A percentile compares a stretch with the other conserved stretches of the same genome.
phyloP scores from a whole-genome alignment of 2,888 invertebrate genomes.

The Euphydryas editha region DNA sequence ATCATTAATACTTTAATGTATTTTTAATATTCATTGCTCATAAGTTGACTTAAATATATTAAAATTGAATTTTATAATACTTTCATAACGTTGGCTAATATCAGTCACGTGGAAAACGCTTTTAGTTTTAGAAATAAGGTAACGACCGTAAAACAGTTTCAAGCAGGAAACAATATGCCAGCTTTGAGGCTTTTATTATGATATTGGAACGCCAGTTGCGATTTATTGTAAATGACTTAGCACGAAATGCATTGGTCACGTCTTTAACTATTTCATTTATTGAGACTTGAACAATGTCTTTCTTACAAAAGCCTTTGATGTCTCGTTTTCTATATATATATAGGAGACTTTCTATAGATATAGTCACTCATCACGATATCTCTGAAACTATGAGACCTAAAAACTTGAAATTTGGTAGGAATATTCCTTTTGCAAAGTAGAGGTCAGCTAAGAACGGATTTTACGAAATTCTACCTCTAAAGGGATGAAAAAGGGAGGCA shows the following conservation, averaged over 20 bases:
- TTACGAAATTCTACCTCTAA: no score
- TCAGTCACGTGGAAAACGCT: slow-evolving; percentile 5
- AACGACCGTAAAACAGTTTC: neutral
- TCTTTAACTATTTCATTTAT: slow-evolving; percentile 38
- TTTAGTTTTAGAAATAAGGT: slow-evolving; percentile 6
- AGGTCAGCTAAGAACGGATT: no score
- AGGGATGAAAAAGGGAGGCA: no score
- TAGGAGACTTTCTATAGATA: no score
- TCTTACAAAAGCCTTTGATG: slow-evolving; percentile 28
- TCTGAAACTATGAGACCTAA: no score
- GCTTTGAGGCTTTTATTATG: slow-evolving; percentile 14
- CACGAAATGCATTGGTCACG: slow-evolving; percentile 50
- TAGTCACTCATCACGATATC: no score
- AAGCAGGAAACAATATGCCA: slow-evolving; percentile 15
- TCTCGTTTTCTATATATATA: no score
- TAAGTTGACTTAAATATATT: neutral
- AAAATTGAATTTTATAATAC: slow-evolving; percentile 3
- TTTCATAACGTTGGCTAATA: neutral
- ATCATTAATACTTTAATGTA: no score
- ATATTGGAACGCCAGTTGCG: slow-evolving; percentile 26
- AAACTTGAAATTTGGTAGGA: no score
- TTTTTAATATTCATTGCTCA: neutral
- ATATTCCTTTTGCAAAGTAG: no score
- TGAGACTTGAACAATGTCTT: slow-evolving; percentile 34
- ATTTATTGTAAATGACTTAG: slow-evolving; percentile 41